phyloP scores from a whole-genome alignment of 2,797 vertebrate genomes.

The Helicolenus hilgendorfi region DNA sequence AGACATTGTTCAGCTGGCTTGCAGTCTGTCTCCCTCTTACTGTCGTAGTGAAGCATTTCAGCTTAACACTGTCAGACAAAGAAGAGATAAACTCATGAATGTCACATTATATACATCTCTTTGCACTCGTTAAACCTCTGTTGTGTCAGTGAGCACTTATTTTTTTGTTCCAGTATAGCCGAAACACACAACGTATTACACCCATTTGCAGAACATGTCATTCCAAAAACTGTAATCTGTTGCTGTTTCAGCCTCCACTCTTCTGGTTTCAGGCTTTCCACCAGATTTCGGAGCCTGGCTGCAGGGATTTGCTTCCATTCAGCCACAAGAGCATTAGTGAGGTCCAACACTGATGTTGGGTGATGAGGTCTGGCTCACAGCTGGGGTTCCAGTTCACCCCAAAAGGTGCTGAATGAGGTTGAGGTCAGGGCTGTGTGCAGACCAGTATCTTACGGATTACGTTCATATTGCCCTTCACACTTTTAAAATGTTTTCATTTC shows the following conservation, averaged over 20 bases:
- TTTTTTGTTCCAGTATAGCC: not conserved
- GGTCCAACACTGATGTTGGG: not conserved
- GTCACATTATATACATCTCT: not conserved
- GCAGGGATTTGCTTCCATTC: slow-evolving; percentile 3
- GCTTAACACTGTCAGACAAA: not conserved
- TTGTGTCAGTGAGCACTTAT: not conserved
- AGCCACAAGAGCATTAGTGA: not conserved
- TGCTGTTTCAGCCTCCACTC: not conserved
- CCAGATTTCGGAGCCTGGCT: not conserved
- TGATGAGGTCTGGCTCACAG: not conserved
- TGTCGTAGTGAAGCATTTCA: not conserved
- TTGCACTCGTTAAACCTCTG: not conserved
- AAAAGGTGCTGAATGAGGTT: not conserved
- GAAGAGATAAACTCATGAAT: not conserved
- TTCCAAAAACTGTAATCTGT: not conserved
- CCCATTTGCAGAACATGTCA: not conserved
- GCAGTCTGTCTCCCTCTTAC: not conserved
- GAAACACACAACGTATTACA: not conserved
- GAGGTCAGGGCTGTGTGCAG: not conserved
- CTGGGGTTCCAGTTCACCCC: not conserved
- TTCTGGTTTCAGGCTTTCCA: not conserved
- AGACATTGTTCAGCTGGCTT: not conserved
- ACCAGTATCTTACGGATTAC: not conserved
- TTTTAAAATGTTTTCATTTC: no score
- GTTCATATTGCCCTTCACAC: no score